phyloP scores from a whole-genome alignment of 2,113 vertebrate genomes.

The Phrynosoma blainvillii region DNA sequence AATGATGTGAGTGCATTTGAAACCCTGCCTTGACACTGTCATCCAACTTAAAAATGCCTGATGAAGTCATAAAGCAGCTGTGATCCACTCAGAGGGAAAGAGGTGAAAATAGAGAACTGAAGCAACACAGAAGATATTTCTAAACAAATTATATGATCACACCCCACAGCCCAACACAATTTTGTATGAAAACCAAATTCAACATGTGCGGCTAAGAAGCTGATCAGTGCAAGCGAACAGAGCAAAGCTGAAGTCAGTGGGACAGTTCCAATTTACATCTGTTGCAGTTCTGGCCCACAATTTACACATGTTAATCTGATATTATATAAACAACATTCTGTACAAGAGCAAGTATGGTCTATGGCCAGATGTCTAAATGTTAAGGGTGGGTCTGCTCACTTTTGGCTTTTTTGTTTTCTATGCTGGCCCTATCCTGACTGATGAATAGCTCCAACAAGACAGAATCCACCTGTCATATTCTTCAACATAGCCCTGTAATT shows the following conservation, averaged over 20 bases:
- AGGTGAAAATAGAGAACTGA: slow-evolving; percentile 39
- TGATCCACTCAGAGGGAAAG: slow-evolving; percentile 38
- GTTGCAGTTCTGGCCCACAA: accelerated
- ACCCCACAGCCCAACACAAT: background rate
- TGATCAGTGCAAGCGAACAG: slow-evolving; percentile 6
- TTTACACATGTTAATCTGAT: slow-evolving; percentile 26
- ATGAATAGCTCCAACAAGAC: slow-evolving; percentile 16
- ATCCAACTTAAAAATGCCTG: slow-evolving; percentile 28
- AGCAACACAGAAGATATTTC: slow-evolving; percentile 41
- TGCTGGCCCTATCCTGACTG: background rate
- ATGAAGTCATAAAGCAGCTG: slow-evolving; percentile 37
- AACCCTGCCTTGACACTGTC: background rate
- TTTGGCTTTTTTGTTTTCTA: background rate
- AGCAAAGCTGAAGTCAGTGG: background rate
- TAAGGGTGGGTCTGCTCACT: slow-evolving; percentile 14
- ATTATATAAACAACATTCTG: slow-evolving; percentile 25
- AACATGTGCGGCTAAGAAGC: slow-evolving; percentile 19
- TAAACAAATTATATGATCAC: slow-evolving; percentile 1
- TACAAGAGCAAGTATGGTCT: background rate
- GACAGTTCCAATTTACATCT: background rate
- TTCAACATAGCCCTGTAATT: background rate
- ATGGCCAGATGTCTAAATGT: background rate
- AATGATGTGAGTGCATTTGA: slow-evolving; percentile 3
- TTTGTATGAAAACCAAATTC: slow-evolving; percentile 23
- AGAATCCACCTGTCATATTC: slow-evolving; percentile 3